Percentiles rank a stretch among this genome's conserved stretches.
phyloP scores from a whole-genome alignment of 2,797 vertebrate genomes.

The Acridotheres tristis region DNA sequence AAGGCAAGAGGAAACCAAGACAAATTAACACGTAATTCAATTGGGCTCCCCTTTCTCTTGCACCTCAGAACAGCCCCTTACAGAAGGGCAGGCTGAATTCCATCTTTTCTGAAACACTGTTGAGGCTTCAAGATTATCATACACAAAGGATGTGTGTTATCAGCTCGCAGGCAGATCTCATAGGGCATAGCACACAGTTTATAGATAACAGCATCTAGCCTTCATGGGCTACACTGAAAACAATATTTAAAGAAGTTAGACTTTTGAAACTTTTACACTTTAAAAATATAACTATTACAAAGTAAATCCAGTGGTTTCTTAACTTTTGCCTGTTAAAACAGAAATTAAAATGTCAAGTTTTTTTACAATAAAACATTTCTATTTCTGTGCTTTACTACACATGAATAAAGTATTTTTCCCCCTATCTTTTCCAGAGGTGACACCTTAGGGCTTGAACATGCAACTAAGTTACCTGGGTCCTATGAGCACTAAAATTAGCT shows the following conservation, averaged over 20 bases:
- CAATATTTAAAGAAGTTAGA: not conserved
- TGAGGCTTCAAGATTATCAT: not conserved
- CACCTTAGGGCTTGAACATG: not conserved
- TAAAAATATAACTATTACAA: not conserved
- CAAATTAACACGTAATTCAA: not conserved
- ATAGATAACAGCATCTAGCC: not conserved
- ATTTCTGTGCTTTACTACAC: rapidly evolving
- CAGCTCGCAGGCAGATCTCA: not conserved
- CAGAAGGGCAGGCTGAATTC: not conserved
- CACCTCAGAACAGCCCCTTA: not conserved
- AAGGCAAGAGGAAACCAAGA: not conserved
- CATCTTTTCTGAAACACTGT: not conserved
- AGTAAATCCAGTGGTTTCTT: not conserved
- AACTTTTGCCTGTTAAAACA: not conserved
- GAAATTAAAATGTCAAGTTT: not conserved
- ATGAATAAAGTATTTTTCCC: not conserved
- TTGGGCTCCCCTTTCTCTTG: not conserved
- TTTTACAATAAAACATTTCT: not conserved
- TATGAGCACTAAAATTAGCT: not conserved
- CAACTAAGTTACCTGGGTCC: not conserved
- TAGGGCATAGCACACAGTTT: not conserved
- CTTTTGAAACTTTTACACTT: not conserved
- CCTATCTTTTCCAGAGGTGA: not conserved
- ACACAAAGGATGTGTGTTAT: not conserved
- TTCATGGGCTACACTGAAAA: not conserved